A percentile compares a stretch with the other conserved stretches of the same genome.
Evolutionary conservation across 1,140 invertebrate species (phyloP).

Genomic region (Heliconius hewitsoni): DNA sequence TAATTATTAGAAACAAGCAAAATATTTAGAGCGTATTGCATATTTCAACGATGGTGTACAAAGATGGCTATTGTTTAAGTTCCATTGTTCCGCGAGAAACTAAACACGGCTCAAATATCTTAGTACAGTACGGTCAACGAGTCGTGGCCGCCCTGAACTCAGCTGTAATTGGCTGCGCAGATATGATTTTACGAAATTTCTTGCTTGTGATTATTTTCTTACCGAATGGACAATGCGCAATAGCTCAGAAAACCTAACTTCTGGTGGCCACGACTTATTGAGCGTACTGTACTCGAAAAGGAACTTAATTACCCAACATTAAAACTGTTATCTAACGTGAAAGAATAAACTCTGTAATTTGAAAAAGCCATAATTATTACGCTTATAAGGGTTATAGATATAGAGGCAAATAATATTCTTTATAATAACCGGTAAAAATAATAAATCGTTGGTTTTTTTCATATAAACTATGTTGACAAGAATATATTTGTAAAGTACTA

Average conservation of each 20-base stretch:
- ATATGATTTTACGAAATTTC: too few relatives aligned
- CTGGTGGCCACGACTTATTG: too few relatives aligned
- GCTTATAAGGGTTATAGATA: neutral
- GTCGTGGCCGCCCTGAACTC: too few relatives aligned
- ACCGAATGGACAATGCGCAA: too few relatives aligned
- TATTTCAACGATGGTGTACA: slow-evolving; percentile 20
- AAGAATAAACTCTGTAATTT: neutral
- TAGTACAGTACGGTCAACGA: too few relatives aligned
- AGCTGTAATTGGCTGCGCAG: too few relatives aligned
- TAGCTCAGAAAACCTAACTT: too few relatives aligned
- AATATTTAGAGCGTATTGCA: slow-evolving; percentile 18
- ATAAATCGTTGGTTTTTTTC: neutral
- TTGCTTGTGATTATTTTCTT: too few relatives aligned
- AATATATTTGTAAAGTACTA: too few relatives aligned
- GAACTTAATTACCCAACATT: neutral
- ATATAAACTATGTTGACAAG: neutral
- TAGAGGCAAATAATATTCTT: neutral
- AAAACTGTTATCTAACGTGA: neutral
- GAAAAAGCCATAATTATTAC: neutral
- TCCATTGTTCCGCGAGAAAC: slow-evolving; percentile 29
- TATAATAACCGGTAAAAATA: neutral
- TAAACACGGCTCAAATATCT: slow-evolving; percentile 15
- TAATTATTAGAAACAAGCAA: neutral
- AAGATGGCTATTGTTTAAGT: slow-evolving; percentile 32
- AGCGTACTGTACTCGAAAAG: neutral